Base-by-base conservation (phyloP, 2,797 vertebrate species). In the Halcyon leucocephala region DNA sequence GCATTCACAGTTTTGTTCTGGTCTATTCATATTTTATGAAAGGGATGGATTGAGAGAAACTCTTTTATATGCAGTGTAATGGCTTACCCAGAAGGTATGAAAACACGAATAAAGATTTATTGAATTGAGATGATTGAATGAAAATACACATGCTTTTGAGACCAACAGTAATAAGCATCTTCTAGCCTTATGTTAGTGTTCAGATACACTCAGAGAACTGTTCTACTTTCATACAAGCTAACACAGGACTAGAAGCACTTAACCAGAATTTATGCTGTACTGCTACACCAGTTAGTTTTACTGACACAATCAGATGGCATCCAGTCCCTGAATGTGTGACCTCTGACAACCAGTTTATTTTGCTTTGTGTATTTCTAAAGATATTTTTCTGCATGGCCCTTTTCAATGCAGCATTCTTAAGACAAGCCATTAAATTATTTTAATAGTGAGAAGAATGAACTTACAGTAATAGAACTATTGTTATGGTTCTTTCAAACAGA, bases 1-100 rank as follows among this genome's bases (percentile, higher is more conserved):
- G 70, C 33, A 46, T 82, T 96, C 97, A 88, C 92, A 94, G 94
- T 95, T 97, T 94, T 97, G 91, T 97, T 97, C 65, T 82, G 41
- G 31, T 41, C 82, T 93, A 93, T 94, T 91, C 76, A 88, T 92
- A 89, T 94, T 94, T 93, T 55, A 37, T 96, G 69, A 94, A 95
- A 78, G 89, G 21, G 14, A 29, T 88, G 8, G 41, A 76, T 21
- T 57, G 61, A 72, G 33, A 81, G 61, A 72, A 91, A 39, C 33
- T 35, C 86, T 88, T 81, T 83, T 61, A 11, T 62, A 58, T 33
- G 12, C 55, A 51, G 9, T 57, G 19, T 71, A 91, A 78, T 81
- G 35, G 31, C 54, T 86, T 86, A 76, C 42, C 28, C 12, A 48
- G 24, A 81, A 81, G 46, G 37, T 83, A 91, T 54, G 49, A 96